Evolutionary conservation across 2,113 vertebrate genomes (phyloP).

Genomic region (Synodontis membranacea): DNA sequence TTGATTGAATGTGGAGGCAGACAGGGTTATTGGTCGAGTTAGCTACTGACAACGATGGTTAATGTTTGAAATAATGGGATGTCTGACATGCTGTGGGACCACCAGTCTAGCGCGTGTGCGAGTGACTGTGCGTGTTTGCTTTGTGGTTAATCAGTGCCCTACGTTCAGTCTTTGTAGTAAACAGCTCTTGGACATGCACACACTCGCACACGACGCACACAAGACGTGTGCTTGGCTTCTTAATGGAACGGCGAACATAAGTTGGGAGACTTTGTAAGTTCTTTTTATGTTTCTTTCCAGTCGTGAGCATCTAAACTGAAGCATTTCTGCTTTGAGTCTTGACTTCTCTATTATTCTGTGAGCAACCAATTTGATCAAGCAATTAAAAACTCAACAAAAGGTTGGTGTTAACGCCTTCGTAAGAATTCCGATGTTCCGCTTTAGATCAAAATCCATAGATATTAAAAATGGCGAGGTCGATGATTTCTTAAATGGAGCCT

Average conservation of each 20-base stretch:
- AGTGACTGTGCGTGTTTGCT: slow-evolving; percentile 66
- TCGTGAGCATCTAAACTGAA: neutral
- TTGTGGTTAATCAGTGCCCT: slow-evolving; percentile 78
- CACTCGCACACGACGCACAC: neutral
- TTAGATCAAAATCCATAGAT: neutral
- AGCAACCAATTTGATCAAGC: neutral
- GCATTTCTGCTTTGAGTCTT: neutral
- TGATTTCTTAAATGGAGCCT: neutral
- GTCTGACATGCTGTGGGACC: slow-evolving; percentile 42
- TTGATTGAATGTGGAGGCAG: slow-evolving; percentile 31
- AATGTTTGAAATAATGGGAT: slow-evolving; percentile 53
- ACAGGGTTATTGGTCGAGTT: neutral
- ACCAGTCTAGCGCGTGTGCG: slow-evolving; percentile 1
- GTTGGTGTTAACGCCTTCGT: too few species aligned
- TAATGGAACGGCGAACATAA: slow-evolving; percentile 43
- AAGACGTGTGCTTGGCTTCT: slow-evolving; percentile 49
- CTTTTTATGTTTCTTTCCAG: neutral
- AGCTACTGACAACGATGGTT: slow-evolving; percentile 47
- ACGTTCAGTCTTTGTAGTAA: slow-evolving; percentile 63
- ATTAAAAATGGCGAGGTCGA: neutral
- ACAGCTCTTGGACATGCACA: slow-evolving; percentile 47
- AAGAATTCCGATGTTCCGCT: too few species aligned
- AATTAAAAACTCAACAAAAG: neutral
- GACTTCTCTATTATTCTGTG: neutral
- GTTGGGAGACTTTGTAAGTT: slow-evolving; percentile 59